Evolutionary conservation across 2,797 vertebrate species (phyloP).

Genomic region (Oreonectes daqikongensis): DNA sequence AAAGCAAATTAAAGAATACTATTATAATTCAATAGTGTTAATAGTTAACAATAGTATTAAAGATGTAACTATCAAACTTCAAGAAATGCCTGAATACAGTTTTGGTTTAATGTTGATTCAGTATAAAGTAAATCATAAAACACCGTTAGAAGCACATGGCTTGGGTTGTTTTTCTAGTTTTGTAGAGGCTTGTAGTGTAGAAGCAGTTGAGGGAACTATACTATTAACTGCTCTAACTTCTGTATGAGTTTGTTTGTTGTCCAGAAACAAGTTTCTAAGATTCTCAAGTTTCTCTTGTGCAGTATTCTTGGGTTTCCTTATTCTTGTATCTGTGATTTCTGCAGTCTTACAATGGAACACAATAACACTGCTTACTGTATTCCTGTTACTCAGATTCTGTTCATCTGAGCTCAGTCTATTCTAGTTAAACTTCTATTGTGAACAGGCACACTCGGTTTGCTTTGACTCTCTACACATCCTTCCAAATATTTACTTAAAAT

Average conservation of each 20-base stretch:
- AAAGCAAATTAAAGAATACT: too few species aligned
- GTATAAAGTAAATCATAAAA: too few species aligned
- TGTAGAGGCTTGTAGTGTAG: background rate
- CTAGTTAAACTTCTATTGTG: background rate
- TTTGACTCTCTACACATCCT: conserved; percentile 2
- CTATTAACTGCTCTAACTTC: background rate
- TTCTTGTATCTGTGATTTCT: conserved; percentile 10
- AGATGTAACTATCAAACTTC: too few species aligned
- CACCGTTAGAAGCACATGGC: too few species aligned
- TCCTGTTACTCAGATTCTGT: conserved; percentile 4
- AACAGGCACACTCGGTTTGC: background rate
- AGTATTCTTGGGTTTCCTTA: conserved; percentile 21
- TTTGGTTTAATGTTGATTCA: too few species aligned
- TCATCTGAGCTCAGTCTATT: conserved; percentile 26
- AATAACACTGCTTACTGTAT: conserved; percentile 16
- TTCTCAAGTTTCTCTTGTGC: conserved; percentile 1
- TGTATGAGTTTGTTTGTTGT: background rate
- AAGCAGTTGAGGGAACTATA: background rate
- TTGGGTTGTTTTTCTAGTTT: background rate
- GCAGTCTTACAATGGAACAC: conserved; percentile 25
- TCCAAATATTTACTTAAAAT: conserved; percentile 12
- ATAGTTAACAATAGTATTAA: too few species aligned
- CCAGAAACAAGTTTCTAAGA: background rate
- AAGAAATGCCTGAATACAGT: too few species aligned
- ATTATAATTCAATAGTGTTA: too few species aligned